A percentile compares a stretch with the other conserved stretches of the same genome.
These are phyloP conservation scores for Penaeus chinensis DNA, from an alignment of 1,140 invertebrate species.

Conservation along the genomic window DNA sequence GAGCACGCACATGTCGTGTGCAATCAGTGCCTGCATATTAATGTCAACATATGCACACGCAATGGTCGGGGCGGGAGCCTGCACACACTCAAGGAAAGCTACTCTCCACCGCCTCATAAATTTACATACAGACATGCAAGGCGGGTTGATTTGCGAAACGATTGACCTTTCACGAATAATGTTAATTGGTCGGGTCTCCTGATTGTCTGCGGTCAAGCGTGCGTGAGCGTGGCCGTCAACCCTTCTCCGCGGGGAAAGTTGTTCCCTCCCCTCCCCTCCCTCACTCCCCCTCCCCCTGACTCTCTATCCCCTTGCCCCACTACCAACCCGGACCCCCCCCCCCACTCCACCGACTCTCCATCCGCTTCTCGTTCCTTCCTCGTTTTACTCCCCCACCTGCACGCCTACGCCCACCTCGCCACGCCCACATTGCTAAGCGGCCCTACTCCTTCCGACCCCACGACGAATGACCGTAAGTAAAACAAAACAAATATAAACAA, in stretches of 20 bases:
- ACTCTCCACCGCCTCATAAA: background rate
- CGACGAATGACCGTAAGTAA: too few species aligned
- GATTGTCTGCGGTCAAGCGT: constrained; percentile 22
- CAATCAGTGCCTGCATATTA: too few species aligned
- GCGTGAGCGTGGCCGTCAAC: constrained; percentile 10
- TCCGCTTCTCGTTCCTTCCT: too few species aligned
- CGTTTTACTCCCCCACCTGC: too few species aligned
- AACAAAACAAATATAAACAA: too few species aligned
- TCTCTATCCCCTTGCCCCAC: background rate
- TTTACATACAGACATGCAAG: background rate
- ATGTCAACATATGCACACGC: too few species aligned
- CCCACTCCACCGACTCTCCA: background rate
- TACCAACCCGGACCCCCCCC: background rate
- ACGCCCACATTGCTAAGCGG: too few species aligned
- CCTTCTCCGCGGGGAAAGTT: background rate
- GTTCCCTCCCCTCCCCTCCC: background rate
- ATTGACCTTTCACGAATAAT: constrained; percentile 37
- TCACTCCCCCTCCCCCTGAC: background rate
- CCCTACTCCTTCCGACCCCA: too few species aligned
- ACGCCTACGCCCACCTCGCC: too few species aligned
- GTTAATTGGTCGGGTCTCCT: constrained; percentile 23
- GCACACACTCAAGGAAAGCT: too few species aligned
- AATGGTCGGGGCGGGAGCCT: too few species aligned
- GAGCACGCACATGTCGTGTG: too few species aligned
- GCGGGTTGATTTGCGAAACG: constrained; percentile 20